phyloP scores from a whole-genome alignment of 2,113 vertebrate species.

The Isichthys henryi region DNA sequence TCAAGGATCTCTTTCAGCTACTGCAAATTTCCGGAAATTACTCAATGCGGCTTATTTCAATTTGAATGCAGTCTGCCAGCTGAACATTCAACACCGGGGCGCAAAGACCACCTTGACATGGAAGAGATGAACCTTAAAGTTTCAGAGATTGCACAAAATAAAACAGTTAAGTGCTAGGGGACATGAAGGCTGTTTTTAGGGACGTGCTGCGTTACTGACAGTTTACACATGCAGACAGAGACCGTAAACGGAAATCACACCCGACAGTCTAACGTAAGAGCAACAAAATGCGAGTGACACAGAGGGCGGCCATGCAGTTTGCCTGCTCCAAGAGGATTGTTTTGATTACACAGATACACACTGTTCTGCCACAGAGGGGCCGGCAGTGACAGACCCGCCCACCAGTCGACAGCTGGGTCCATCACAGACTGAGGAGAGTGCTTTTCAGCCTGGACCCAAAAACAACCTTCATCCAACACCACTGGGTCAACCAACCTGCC shows the following conservation, averaged over 20 bases:
- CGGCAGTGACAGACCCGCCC: background rate
- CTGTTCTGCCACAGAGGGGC: background rate
- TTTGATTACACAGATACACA: background rate
- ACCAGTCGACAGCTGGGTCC: background rate
- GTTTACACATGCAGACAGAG: background rate
- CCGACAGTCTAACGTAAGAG: background rate
- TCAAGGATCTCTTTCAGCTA: constrained; percentile 33
- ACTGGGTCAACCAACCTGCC: constrained; percentile 1
- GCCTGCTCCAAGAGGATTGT: background rate
- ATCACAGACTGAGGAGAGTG: background rate
- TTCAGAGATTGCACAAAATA: background rate
- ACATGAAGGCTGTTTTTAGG: background rate
- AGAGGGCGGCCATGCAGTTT: background rate
- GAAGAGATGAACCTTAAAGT: constrained; percentile 24
- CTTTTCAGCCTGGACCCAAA: background rate
- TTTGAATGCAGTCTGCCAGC: constrained; percentile 30
- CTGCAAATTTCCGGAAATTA: constrained; percentile 38
- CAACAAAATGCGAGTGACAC: background rate
- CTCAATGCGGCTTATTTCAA: constrained; percentile 23
- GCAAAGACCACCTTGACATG: constrained; percentile 24
- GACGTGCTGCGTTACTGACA: background rate
- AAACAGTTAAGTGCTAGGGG: background rate
- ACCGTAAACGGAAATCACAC: background rate
- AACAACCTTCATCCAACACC: background rate
- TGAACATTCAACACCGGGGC: constrained; percentile 17